These are phyloP conservation scores for Pterocles gutturalis DNA, from an alignment of 2,113 vertebrate species.

Conservation along the genomic window DNA sequence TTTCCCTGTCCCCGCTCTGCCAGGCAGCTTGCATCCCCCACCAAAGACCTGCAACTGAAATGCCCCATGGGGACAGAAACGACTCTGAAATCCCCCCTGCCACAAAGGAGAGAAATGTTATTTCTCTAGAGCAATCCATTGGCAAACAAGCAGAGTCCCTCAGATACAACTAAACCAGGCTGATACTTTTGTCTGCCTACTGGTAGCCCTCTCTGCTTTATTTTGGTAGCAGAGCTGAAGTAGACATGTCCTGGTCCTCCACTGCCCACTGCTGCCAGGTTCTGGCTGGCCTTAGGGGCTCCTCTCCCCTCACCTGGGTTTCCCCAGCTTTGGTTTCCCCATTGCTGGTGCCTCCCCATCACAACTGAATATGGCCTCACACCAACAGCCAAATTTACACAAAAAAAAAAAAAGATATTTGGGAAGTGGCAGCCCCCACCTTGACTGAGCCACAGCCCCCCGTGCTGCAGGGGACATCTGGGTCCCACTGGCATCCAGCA, in stretches of 20 bases:
- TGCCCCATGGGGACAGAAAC: background rate
- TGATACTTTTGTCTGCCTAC: background rate
- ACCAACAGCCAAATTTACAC: rapidly evolving
- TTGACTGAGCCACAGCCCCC: background rate
- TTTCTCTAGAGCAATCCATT: background rate
- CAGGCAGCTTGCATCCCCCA: background rate
- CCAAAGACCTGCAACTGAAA: background rate
- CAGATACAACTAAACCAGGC: background rate
- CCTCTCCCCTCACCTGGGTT: background rate
- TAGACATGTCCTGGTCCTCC: background rate
- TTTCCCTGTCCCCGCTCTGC: background rate
- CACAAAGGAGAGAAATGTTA: background rate
- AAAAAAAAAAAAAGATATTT: rapidly evolving
- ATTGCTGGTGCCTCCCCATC: background rate
- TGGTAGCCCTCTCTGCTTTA: background rate
- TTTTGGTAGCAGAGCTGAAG: background rate
- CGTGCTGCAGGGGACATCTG: background rate
- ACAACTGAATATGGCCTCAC: too few relatives aligned
- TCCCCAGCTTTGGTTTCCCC: background rate
- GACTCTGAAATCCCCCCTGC: background rate
- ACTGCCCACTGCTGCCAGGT: background rate
- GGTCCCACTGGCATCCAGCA: background rate
- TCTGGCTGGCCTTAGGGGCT: background rate
- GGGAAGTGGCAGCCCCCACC: background rate
- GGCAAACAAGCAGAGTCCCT: background rate